Conservation (phyloP, 2,113 vertebrate genomes). For the Vulpes ferrilata region DNA sequence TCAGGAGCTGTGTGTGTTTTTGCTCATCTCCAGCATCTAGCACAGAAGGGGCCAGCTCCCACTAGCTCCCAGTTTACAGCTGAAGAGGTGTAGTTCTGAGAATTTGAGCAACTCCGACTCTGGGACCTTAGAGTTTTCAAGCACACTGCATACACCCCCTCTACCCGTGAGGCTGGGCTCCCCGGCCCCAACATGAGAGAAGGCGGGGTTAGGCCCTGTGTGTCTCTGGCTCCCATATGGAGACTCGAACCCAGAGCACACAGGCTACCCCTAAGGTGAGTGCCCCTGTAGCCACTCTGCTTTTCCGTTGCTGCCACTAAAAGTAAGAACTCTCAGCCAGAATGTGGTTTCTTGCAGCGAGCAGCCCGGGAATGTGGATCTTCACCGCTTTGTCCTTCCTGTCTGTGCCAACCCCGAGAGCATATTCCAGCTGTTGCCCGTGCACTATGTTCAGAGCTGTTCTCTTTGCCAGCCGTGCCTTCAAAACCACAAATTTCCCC, state of each 20-base stretch:
- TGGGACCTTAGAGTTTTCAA: background rate
- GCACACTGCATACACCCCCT: fast-evolving
- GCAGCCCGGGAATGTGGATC: fast-evolving
- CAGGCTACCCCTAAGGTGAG: background rate
- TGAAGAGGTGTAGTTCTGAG: background rate
- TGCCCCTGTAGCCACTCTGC: background rate
- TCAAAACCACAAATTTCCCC: background rate
- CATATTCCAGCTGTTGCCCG: background rate
- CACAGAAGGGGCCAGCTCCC: background rate
- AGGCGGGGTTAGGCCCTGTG: no score
- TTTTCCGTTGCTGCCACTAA: background rate
- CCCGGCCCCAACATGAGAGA: background rate
- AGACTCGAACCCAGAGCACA: background rate
- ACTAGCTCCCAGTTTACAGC: background rate
- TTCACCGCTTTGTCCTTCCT: background rate
- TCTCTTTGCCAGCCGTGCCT: background rate
- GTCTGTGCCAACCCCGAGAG: background rate
- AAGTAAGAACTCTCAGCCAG: background rate
- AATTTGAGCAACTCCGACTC: background rate
- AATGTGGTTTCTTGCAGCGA: background rate
- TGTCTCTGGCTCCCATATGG: background rate
- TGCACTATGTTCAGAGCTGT: background rate
- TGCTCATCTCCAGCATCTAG: background rate
- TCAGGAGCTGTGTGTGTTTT: background rate
- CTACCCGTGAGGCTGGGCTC: background rate